A percentile compares a stretch with the other conserved stretches of the same genome.
These are phyloP conservation scores for Agrotis segetum DNA, from an alignment of 2,888 invertebrate genomes.

Conservation along the genomic window DNA sequence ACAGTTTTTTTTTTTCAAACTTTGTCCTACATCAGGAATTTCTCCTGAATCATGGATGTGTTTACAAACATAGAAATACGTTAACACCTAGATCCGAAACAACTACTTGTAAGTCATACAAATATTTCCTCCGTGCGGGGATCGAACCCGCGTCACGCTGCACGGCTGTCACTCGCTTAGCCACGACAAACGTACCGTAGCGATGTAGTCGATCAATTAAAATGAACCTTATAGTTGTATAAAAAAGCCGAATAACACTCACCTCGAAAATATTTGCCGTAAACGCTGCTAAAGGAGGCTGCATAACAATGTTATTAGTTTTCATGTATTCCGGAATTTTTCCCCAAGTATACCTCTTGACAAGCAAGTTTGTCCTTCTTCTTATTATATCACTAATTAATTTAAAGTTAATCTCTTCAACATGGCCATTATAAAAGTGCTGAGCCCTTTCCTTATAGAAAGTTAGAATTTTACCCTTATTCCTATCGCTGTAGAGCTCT, in stretches of 20 bases:
- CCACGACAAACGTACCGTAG: too few species aligned
- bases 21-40: too few species aligned
- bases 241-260: constrained; percentile 32
- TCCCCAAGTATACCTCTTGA: constrained; percentile 95
- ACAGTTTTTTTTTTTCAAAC: too few species aligned
- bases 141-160: too few species aligned
- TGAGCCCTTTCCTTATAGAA: constrained; percentile 97
- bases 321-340: constrained; percentile 94
- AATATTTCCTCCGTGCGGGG: too few species aligned
- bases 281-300: constrained; percentile 95
- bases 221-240: neutral
- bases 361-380: constrained; percentile 94
- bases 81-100: too few species aligned
- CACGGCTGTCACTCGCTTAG: too few species aligned
- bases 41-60: too few species aligned
- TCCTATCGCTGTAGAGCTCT: constrained; percentile 95
- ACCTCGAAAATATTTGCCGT: constrained; percentile 96
- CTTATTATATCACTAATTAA: constrained; percentile 96
- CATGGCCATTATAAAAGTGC: constrained; percentile 96
- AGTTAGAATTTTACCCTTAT: constrained; percentile 95
- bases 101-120: too few species aligned
- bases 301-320: constrained; percentile 93
- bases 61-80: too few species aligned
- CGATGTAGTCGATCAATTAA: too few species aligned
- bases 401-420: constrained; percentile 96